phyloP scores from a whole-genome alignment of 2,113 vertebrate species.

The Cariama cristata region DNA sequence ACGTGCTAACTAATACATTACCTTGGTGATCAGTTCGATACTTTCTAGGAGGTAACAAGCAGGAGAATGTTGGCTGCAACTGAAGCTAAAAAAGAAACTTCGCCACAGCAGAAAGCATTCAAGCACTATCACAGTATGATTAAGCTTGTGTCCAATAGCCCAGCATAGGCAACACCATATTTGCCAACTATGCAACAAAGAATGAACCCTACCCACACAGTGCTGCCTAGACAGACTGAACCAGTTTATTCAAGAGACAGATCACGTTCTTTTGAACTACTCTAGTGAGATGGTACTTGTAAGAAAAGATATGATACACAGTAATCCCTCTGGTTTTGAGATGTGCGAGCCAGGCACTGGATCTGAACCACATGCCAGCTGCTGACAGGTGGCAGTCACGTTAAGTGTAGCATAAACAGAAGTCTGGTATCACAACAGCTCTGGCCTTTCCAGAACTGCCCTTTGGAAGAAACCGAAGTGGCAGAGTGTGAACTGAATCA shows the following conservation, averaged over 20 bases:
- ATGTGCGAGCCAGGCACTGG: not conserved
- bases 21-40: not conserved
- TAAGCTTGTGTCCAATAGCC: not conserved
- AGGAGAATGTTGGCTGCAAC: not conserved
- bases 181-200: not conserved
- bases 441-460: not conserved
- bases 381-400: not conserved
- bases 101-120: not conserved
- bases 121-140: not conserved
- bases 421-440: not conserved
- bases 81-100: not conserved
- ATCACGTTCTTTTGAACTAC: not conserved
- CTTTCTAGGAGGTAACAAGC: not conserved
- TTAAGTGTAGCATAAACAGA: not conserved
- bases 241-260: not conserved
- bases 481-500: not conserved
- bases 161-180: accelerated
- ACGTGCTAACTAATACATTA: not conserved
- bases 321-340: not conserved
- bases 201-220: not conserved
- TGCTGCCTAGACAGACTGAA: not conserved
- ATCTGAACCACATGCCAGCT: not conserved
- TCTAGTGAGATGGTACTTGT: not conserved
- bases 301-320: not conserved
- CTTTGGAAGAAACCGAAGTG: not conserved